phyloP scores from a whole-genome alignment of 2,797 vertebrate genomes.

The Zenarchopterus dispar region DNA sequence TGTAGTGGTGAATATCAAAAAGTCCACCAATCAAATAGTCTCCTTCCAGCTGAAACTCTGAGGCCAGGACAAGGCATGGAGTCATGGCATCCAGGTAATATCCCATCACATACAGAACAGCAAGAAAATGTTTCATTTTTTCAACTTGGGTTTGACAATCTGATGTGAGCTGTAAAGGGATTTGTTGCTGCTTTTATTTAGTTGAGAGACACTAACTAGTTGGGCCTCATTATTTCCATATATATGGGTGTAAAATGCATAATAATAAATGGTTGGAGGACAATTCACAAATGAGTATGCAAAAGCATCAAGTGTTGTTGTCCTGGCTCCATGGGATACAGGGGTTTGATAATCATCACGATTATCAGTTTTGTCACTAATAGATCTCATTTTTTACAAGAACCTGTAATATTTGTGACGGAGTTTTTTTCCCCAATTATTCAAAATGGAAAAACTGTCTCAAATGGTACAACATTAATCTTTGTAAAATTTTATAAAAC shows the following conservation, averaged over 20 bases:
- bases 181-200: conserved; percentile 11
- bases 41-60: conserved; percentile 72
- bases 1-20: conserved; percentile 70
- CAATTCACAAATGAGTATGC: conserved; percentile 60
- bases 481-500: no score
- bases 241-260: conserved; percentile 8
- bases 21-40: conserved; percentile 78
- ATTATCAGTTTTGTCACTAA: no score
- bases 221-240: no score
- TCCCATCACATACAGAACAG: conserved; percentile 45
- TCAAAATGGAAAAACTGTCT: no score
- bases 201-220: conserved; percentile 2
- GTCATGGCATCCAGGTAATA: conserved; percentile 8
- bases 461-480: no score
- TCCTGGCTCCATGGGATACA: neutral
- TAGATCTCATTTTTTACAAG: no score
- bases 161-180: conserved; percentile 1
- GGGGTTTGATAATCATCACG: neutral
- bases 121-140: conserved; percentile 49
- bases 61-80: conserved; percentile 16
- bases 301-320: conserved; percentile 32
- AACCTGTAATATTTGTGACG: no score
- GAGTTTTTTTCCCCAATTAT: no score
- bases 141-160: conserved; percentile 1
- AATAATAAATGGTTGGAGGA: conserved; percentile 23